Conservation (phyloP, 2,888 invertebrate genomes). For the Pharmacophagus antenor region DNA sequence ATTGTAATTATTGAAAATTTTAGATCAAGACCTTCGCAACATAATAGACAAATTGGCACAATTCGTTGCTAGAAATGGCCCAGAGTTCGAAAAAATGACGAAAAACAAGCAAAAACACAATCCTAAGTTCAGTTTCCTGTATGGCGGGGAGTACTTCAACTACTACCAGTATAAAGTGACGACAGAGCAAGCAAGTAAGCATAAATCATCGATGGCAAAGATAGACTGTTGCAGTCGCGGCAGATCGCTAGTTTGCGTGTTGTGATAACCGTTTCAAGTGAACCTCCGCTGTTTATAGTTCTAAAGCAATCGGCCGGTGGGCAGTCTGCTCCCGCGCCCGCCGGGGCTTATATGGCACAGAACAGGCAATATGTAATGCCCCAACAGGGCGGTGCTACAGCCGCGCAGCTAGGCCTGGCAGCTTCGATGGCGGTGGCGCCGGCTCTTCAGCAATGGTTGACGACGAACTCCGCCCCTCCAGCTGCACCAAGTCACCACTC, state of each 20-base stretch:
- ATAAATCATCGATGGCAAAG: conserved; percentile 61
- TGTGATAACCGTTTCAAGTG: conserved; percentile 75
- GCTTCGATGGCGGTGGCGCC: conserved; percentile 76
- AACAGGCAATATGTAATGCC: conserved; percentile 82
- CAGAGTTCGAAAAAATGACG: conserved; percentile 99
- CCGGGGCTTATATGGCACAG: conserved; percentile 80
- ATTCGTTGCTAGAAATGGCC: conserved; percentile 99
- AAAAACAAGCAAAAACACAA: conserved; percentile 99
- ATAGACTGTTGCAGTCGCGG: conserved; percentile 57
- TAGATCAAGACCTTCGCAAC: conserved; percentile 96
- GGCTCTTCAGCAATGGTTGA: conserved; percentile 72
- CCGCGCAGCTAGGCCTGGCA: conserved; percentile 80
- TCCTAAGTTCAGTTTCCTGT: conserved; percentile 97
- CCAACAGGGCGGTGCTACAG: conserved; percentile 78
- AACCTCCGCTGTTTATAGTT: conserved; percentile 84
- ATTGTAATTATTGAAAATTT: conserved; percentile 40
- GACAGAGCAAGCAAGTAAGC: conserved; percentile 95
- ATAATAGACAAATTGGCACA: conserved; percentile 99
- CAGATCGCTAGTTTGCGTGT: conserved; percentile 65
- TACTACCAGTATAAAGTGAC: conserved; percentile 98
- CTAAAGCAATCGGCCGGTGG: conserved; percentile 86
- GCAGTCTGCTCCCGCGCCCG: conserved; percentile 74
- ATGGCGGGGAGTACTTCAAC: conserved; percentile 96
- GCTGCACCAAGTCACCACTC: conserved; percentile 45
- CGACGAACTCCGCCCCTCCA: conserved; percentile 63